Percentiles rank a stretch among this genome's conserved stretches.
Evolutionary conservation across 2,888 invertebrate species (phyloP).

Genomic region (Ariolimax columbianus): DNA sequence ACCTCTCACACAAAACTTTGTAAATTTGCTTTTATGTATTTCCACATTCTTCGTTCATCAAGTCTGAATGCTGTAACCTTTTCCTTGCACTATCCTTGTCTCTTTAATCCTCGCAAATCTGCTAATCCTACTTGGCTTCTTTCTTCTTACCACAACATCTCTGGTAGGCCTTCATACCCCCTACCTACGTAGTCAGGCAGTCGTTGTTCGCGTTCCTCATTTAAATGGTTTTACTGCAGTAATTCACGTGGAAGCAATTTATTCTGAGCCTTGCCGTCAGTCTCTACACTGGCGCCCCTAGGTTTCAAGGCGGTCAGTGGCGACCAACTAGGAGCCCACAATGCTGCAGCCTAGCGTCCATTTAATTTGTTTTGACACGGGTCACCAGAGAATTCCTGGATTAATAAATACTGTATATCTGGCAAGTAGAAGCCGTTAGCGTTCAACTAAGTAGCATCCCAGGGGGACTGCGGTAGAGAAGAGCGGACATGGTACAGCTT

Average conservation of each 20-base stretch:
- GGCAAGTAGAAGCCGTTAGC: constrained; percentile 12
- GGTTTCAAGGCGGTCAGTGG: constrained; percentile 12
- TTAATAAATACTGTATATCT: background rate
- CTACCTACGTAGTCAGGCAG: no score
- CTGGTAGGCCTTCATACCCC: background rate
- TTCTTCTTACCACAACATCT: background rate
- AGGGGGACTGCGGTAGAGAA: background rate
- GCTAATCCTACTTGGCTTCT: background rate
- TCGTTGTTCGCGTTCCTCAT: constrained; percentile 12
- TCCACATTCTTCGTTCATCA: background rate
- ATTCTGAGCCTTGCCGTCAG: background rate
- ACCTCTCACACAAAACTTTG: no score
- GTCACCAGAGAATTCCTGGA: background rate
- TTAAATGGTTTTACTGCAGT: constrained; percentile 2
- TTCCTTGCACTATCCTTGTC: background rate
- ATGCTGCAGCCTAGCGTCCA: background rate
- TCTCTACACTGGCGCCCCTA: background rate
- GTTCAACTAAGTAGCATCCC: no score
- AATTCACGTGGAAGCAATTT: constrained; percentile 35
- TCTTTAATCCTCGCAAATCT: constrained; percentile 14
- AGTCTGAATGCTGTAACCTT: background rate
- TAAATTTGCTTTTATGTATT: no score
- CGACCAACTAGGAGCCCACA: background rate
- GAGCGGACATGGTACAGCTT: background rate
- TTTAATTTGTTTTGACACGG: constrained; percentile 37